Base-by-base conservation (phyloP, 2,797 vertebrate species). In the Clamator glandarius region DNA sequence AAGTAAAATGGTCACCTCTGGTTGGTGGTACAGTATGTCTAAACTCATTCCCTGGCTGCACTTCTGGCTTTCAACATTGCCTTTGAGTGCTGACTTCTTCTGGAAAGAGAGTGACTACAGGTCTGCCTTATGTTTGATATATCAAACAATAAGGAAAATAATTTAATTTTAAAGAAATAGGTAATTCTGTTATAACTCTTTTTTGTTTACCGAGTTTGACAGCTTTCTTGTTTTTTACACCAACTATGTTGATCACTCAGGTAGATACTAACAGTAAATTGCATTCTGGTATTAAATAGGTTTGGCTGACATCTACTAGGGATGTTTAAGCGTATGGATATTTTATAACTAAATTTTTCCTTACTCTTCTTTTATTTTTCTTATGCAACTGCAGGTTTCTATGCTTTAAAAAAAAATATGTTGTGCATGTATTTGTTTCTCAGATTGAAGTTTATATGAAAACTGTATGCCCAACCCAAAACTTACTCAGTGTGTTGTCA, bases 11-110 rank as follows among this genome's bases (percentile, higher is more conserved):
- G 13, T 36, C n/a, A 35, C 2, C 16, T 86, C 39, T 64, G n/a
- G 12, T 5, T 20, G 29, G 28, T 29, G 16, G 19, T 9, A 5
- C 9, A 33, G 7, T 41, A 33, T 11, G 10, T 33, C 24, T 48
- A 6, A 17, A 21, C 10, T 44, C 3, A 1, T 42, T 41, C 24
- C 36, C n/a, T n/a, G n/a, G n/a, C n/a, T n/a, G n/a, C n/a, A n/a
- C n/a, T n/a, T n/a, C 58, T 59, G n/a, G 2, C 2, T 61, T 72
- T 13, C 25, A 8, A 19, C 17, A 18, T 46, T 17, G 48, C 17
- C 12, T 89, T 23, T 54, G 9, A 72, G 8, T 35, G 16, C 6
- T 8, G 86, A 5, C 12, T 91, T 84, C 23, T 67, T 85, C 54
- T 61, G 15, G 17, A 64, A 87, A 80, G 6, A 69, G 2, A 50